Conservation (phyloP, 2,113 vertebrate genomes). For the Oncorhynchus clarkii region DNA sequence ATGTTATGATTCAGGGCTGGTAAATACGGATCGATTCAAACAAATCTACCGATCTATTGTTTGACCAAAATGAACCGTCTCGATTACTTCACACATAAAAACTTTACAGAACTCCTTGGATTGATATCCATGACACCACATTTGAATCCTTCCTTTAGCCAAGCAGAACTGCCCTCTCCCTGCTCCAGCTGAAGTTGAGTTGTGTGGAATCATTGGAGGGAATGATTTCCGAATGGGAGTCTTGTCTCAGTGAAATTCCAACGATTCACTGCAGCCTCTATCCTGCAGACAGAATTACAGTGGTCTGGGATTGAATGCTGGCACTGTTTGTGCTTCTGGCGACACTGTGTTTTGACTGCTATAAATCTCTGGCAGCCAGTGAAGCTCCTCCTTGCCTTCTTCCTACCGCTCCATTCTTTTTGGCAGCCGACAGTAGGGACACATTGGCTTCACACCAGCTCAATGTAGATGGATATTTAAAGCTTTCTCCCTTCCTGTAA, state of each 20-base stretch:
- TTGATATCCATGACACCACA: background rate
- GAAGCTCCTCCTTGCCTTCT: background rate
- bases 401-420: constrained; percentile 19
- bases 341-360: constrained; percentile 40
- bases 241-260: constrained; percentile 50
- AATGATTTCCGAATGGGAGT: constrained; percentile 37
- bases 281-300: constrained; percentile 47
- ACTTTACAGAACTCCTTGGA: background rate
- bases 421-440: constrained; percentile 38
- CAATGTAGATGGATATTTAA: constrained; percentile 29
- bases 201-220: constrained; percentile 26
- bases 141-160: background rate
- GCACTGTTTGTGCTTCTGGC: constrained; percentile 32
- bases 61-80: too few relatives aligned
- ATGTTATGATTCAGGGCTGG: background rate
- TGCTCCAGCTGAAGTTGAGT: background rate
- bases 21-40: background rate
- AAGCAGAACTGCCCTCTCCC: background rate
- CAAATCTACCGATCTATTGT: too few relatives aligned
- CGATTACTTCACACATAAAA: too few relatives aligned
- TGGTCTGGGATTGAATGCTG: constrained; percentile 44
- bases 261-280: constrained; percentile 57
- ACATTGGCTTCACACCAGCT: constrained; percentile 20
- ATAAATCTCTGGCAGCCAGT: constrained; percentile 19
- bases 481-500: constrained; percentile 25